phyloP scores from a whole-genome alignment of 2,797 vertebrate genomes.

The Aeoliscus strigatus region DNA sequence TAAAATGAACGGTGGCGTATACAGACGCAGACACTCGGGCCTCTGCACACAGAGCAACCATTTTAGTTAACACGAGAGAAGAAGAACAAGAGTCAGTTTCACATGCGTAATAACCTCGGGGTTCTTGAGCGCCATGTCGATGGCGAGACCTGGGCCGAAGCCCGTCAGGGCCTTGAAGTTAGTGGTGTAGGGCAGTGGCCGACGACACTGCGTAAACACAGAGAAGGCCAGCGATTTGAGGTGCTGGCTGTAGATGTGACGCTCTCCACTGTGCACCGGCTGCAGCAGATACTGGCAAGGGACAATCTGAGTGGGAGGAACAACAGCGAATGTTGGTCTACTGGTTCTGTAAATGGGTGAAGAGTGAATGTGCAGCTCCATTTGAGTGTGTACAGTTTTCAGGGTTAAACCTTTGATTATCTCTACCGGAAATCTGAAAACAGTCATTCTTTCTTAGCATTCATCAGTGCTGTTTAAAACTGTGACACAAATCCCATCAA shows the following conservation, averaged over 20 bases:
- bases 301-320: constrained; percentile 80
- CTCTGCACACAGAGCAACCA: constrained; percentile 67
- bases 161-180: constrained; percentile 97
- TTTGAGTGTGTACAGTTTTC: too few species aligned
- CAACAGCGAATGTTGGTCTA: too few species aligned
- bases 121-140: constrained; percentile 93
- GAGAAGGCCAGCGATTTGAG: constrained; percentile 97
- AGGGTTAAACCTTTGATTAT: too few species aligned
- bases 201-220: constrained; percentile 94
- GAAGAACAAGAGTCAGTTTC: background rate
- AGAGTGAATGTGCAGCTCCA: too few species aligned
- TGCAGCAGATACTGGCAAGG: constrained; percentile 96
- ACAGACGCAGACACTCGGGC: constrained; percentile 91
- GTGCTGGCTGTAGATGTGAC: constrained; percentile 93
- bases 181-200: constrained; percentile 90
- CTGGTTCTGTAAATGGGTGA: too few species aligned
- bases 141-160: constrained; percentile 94
- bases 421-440: too few species aligned
- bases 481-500: too few species aligned
- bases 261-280: constrained; percentile 90
- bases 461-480: too few species aligned
- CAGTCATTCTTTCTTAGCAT: too few species aligned
- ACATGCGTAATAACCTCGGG: constrained; percentile 80
- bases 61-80: constrained; percentile 3
- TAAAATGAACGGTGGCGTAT: constrained; percentile 95